A percentile compares a stretch with the other conserved stretches of the same genome.
These are phyloP conservation scores for Cheracebus regulus DNA, from an alignment of 2,797 vertebrate genomes.

Conservation along the genomic window DNA sequence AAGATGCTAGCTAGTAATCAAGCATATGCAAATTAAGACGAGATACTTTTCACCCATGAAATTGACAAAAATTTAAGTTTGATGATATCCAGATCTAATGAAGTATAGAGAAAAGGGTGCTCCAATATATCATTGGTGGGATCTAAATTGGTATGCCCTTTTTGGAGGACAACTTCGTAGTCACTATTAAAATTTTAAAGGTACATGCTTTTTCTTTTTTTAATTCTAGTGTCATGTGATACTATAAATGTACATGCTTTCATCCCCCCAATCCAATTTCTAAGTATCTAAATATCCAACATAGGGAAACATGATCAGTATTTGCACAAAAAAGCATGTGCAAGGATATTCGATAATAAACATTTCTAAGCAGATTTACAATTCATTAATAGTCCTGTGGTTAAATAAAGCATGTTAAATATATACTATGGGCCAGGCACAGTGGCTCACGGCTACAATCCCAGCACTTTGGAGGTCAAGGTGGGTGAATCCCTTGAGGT, in stretches of 20 bases:
- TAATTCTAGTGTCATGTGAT: too few relatives aligned
- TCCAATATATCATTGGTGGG: neutral
- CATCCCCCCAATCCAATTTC: neutral
- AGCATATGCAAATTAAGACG: slow-evolving; percentile 33
- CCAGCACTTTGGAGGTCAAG: neutral
- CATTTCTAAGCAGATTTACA: neutral
- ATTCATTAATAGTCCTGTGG: neutral
- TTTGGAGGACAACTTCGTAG: neutral
- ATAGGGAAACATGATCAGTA: neutral
- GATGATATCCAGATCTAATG: neutral
- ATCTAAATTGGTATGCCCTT: neutral
- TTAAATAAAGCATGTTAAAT: slow-evolving; percentile 11
- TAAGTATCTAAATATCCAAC: slow-evolving; percentile 10
- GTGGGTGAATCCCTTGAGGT: neutral
- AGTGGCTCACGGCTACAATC: neutral
- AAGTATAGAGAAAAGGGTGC: neutral
- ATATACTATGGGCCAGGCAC: neutral
- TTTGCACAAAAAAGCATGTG: neutral
- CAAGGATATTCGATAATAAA: neutral
- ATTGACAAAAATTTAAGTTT: slow-evolving; percentile 51
- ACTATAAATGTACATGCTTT: neutral
- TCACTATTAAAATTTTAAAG: neutral
- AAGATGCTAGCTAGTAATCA: neutral
- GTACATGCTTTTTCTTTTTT: too few relatives aligned
- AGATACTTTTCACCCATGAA: slow-evolving; percentile 32